Percentiles rank a stretch among this genome's conserved stretches.
Evolutionary conservation across 2,113 vertebrate genomes (phyloP).

Genomic region (Thunnus thynnus): DNA sequence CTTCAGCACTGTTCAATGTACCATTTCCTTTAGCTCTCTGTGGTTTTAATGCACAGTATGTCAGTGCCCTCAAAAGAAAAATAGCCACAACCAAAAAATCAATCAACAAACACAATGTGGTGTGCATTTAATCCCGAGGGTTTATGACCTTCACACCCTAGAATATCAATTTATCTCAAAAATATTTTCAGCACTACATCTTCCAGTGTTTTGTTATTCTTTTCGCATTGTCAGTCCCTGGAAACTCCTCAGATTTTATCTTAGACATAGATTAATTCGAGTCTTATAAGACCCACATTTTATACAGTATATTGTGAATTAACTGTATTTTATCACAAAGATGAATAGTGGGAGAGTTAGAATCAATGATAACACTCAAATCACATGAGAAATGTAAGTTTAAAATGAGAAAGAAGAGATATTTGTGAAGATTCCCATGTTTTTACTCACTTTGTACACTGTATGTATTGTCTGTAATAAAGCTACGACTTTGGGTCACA

Average conservation of each 20-base stretch:
- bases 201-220: constrained; percentile 41
- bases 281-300: background rate
- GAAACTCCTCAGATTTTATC: constrained; percentile 32
- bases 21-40: constrained; percentile 40
- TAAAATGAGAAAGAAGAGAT: background rate
- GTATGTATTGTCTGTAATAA: no score
- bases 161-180: constrained; percentile 68
- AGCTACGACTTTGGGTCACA: background rate
- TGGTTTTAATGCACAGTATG: constrained; percentile 41
- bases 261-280: constrained; percentile 43
- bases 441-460: background rate
- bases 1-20: constrained; percentile 22
- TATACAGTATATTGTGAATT: constrained; percentile 3
- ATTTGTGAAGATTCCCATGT: background rate
- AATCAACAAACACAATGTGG: constrained; percentile 62
- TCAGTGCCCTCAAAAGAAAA: constrained; percentile 55
- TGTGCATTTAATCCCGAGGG: constrained; percentile 64
- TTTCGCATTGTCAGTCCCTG: constrained; percentile 27
- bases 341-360: background rate
- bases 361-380: background rate
- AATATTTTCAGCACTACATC: constrained; percentile 61
- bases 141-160: constrained; percentile 62
- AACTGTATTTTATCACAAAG: constrained; percentile 3
- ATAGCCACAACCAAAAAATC: constrained; percentile 64
- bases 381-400: background rate